Base-by-base conservation (phyloP, 92 coral and sea anemone genomes). In the Galaxea fascicularis region DNA sequence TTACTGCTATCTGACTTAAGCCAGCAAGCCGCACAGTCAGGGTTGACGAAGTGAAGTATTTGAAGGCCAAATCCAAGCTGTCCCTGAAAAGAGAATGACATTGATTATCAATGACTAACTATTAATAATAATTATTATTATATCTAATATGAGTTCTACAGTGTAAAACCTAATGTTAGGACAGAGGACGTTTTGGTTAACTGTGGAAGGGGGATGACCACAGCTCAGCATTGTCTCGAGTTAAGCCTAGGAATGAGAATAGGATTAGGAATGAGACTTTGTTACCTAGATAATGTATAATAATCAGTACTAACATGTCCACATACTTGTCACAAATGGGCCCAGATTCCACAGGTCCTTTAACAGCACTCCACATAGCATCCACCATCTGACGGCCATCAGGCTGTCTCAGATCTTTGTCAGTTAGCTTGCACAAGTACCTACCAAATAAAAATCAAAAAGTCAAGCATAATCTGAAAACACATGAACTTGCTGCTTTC, bases 351-450 rank as follows among this genome's bases (percentile, higher is more conserved):
- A 94, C 94, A 52, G 99, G 99, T 51, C 98, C 98, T 72, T 96
- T 96, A 0, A 96, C 99, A 57, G 98, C 98, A 89, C 94, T 94
- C 99, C 99, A 96, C 99, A 96, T 96, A 12, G 98, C 76, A 87
- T 96, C 99, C 31, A 95, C 99, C 99, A 96, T 96, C 17, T 92
- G 83, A 22, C 95, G 89, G 24, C 98, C 95, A 87, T 96, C 99
- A 22, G 98, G 94, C 64, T 94, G 96, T 51, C 98, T 85, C 54
- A 96, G 80, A 71, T 96, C 99, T 81, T 94, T 94, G 76, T 96
- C 99, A 76, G 97, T 92, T 45, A 96, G 90, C 57, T 96, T 95
- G 85, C 99, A 96, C 35, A 96, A 90, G 74, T 96, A 96, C 82
- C 99, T 96, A 64, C 14, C 1, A 12, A 10, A 52, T 9, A 71